Base-by-base conservation (phyloP, 1,140 invertebrate genomes). In the Drosophila sulfurigaster region DNA sequence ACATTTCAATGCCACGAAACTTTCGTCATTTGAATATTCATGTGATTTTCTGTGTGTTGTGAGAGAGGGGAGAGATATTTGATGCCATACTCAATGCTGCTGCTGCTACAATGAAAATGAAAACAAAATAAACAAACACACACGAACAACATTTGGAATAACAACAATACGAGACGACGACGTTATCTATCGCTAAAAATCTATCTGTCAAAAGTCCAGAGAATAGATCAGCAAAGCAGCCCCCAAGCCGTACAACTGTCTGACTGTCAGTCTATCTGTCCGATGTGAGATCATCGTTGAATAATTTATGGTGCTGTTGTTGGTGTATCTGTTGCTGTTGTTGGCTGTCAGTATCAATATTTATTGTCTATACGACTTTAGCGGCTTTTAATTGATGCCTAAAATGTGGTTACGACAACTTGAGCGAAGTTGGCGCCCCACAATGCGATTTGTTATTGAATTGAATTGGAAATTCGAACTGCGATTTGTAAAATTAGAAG, bases 321-420 rank as follows among this genome's bases (percentile, higher is more conserved):
- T 71, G 38, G 8, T 70, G 48, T 71, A n/a, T 25, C 51, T 20
- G 5, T 35, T 52, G 16, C 30, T 71, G 38, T 41, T 57, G n/a
- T 15, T 49, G 6, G 48, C 62, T 75, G 80, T 71, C 80, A 68
- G 63, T 59, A 49, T 10, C 32, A 59, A 69, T 83, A 83, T 83
- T 77, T 83, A 73, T 83, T 66, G 64, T 46, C 25, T 68, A 30
- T 68, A 7, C 60, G 32, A 43, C 32, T 57, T 74, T 60, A 80
- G 81, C 76, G 76, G 68, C 77, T 58, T 81, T 86, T 75, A 86
- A 85, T 78, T 86, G 74, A 85, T 81, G 81, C 74, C 82, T 86
- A 72, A 85, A 85, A 78, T 86, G 82, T 73, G 82, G 81, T 85
- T 68, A 58, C 69, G 64, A 69, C 62, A 74, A 56, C 51, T 54